Evolutionary conservation across 2,113 vertebrate species (phyloP).

Genomic region (Cisticola juncidis): DNA sequence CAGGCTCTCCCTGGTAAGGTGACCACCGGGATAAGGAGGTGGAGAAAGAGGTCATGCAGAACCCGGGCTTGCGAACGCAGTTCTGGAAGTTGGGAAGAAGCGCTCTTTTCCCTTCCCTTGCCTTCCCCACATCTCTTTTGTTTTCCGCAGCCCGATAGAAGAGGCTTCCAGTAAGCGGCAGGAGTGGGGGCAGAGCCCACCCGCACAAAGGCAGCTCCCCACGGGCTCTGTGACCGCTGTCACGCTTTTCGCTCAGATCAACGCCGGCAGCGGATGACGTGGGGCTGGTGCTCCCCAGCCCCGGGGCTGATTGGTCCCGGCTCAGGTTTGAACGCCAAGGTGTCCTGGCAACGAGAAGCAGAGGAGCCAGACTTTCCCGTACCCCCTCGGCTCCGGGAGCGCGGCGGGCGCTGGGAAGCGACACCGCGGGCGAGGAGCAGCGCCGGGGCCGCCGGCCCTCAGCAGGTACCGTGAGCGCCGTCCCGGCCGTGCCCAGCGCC

Average conservation of each 20-base stretch:
- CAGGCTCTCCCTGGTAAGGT: neutral
- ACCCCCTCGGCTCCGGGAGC: neutral
- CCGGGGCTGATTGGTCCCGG: slow-evolving; percentile 62
- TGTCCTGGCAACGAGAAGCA: slow-evolving; percentile 69
- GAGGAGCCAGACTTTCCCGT: slow-evolving; percentile 9
- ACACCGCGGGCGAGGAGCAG: neutral
- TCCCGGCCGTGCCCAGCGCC: rapidly evolving
- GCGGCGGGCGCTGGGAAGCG: neutral
- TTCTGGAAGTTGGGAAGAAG: neutral
- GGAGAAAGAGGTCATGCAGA: neutral
- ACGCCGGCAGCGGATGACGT: slow-evolving; percentile 24
- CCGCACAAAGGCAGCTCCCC: slow-evolving; percentile 17
- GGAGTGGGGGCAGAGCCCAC: neutral
- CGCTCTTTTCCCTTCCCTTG: neutral
- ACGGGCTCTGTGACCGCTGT: neutral
- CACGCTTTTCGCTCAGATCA: slow-evolving; percentile 13
- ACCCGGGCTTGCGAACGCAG: neutral
- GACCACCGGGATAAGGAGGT: neutral
- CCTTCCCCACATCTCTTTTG: neutral
- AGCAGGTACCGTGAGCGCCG: neutral
- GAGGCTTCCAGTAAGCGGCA: neutral
- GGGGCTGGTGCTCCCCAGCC: slow-evolving; percentile 13
- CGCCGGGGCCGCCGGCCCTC: neutral
- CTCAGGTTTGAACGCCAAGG: slow-evolving; percentile 65
- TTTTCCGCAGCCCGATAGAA: neutral